A percentile compares a stretch with the other conserved stretches of the same genome.
These are phyloP conservation scores for Eremobia ochroleuca DNA, from an alignment of 2,888 invertebrate species.

Conservation along the genomic window DNA sequence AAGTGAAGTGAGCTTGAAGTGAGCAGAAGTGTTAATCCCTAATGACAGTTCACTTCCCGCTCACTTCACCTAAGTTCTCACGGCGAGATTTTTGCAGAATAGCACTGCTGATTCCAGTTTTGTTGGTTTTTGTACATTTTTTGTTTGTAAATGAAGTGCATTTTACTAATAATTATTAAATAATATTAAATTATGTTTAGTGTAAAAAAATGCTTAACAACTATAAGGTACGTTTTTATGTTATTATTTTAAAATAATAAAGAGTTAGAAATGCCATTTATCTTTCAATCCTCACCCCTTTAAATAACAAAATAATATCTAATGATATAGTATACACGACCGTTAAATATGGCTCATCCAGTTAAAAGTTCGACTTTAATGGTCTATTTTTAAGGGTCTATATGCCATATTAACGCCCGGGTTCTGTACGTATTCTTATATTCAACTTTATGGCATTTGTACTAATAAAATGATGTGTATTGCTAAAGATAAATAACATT, in stretches of 20 bases:
- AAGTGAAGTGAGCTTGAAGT: no score
- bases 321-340: neutral
- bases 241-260: constrained; percentile 40
- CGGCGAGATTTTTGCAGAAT: no score
- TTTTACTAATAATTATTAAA: constrained; percentile 46
- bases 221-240: constrained; percentile 39
- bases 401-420: neutral
- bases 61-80: no score
- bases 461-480: neutral
- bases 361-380: neutral
- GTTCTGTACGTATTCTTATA: neutral
- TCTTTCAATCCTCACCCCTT: constrained; percentile 12
- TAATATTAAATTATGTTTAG: constrained; percentile 42
- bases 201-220: constrained; percentile 29
- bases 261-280: constrained; percentile 23
- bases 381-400: neutral
- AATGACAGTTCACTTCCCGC: no score
- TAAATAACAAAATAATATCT: neutral
- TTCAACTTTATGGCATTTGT: neutral
- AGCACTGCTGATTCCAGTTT: no score
- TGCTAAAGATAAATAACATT: constrained; percentile 2
- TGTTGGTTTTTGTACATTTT: constrained; percentile 46
- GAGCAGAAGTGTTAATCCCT: no score
- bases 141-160: constrained; percentile 39
- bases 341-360: neutral